These are phyloP conservation scores for Drosophila tropicalis DNA, from an alignment of 1,140 invertebrate species.

Conservation along the genomic window DNA sequence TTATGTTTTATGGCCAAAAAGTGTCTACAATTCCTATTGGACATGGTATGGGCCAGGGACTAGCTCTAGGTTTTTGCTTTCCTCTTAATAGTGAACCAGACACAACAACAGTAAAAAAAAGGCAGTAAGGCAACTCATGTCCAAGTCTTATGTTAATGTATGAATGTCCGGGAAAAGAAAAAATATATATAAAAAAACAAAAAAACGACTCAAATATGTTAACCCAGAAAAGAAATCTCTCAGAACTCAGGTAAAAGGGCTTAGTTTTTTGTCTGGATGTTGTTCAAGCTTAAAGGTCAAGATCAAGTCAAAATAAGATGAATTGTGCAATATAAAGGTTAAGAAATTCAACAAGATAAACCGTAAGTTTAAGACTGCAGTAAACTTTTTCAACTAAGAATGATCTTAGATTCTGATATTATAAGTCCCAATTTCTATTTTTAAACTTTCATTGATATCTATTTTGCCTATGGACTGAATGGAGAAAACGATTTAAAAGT, in stretches of 20 bases:
- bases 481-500: no score
- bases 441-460: no score
- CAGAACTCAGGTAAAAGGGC: neutral
- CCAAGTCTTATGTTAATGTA: conserved; percentile 41
- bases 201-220: conserved; percentile 18
- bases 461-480: neutral
- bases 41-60: neutral
- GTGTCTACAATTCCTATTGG: conserved; percentile 46
- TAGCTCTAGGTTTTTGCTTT: conserved; percentile 16
- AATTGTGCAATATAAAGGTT: neutral
- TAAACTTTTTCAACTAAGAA: no score
- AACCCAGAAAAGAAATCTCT: neutral
- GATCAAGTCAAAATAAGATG: neutral
- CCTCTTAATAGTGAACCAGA: conserved; percentile 2
- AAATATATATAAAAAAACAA: conserved; percentile 25
- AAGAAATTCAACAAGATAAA: no score
- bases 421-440: no score
- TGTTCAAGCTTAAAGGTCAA: neutral
- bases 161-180: conserved; percentile 2
- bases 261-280: neutral
- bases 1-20: conserved; percentile 67
- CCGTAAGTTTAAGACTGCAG: no score
- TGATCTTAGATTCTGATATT: no score
- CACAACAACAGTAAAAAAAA: conserved; percentile 24
- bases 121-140: conserved; percentile 35